Conservation (phyloP, 2,113 vertebrate genomes). For the Agapornis roseicollis region DNA sequence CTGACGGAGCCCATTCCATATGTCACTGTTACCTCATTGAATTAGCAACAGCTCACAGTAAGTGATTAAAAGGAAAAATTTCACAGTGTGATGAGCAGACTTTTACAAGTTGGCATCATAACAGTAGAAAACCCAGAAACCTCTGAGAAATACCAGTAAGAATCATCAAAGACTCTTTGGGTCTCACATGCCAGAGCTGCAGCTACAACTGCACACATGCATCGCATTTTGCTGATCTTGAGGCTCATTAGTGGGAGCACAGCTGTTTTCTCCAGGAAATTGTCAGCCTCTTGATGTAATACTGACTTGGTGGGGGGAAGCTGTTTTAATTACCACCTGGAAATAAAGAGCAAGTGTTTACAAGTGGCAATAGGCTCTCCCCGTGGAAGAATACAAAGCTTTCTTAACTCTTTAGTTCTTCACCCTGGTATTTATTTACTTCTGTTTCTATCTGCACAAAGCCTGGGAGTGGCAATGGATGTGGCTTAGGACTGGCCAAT, state of each 20-base stretch:
- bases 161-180: background rate
- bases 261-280: slow-evolving; percentile 14
- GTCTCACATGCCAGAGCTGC: background rate
- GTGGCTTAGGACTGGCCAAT: background rate
- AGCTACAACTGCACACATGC: background rate
- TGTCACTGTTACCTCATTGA: fast-evolving
- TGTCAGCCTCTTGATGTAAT: background rate
- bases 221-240: background rate
- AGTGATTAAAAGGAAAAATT: background rate
- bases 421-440: background rate
- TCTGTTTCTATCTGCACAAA: background rate
- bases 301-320: background rate
- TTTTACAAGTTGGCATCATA: background rate
- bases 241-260: slow-evolving; percentile 20
- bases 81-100: background rate
- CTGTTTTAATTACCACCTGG: background rate
- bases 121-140: background rate
- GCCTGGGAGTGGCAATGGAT: background rate
- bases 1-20: background rate
- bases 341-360: background rate
- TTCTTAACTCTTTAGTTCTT: background rate
- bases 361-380: background rate
- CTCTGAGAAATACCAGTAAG: background rate
- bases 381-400: background rate
- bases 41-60: background rate